phyloP scores from a whole-genome alignment of 2,888 invertebrate species.

The Hemistola chrysoprasaria region DNA sequence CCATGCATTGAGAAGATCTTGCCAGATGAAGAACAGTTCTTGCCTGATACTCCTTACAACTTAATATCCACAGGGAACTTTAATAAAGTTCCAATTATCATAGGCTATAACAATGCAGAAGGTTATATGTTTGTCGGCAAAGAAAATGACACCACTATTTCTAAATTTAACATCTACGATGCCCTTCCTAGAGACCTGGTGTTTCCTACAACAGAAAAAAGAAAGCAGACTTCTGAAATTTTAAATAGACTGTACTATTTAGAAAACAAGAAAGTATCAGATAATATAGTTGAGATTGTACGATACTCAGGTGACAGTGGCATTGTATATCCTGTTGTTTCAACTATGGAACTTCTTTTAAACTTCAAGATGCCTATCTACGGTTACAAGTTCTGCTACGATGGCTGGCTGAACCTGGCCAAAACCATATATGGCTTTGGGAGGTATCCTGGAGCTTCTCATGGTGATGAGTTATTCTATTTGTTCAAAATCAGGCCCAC shows the following conservation, averaged over 20 bases:
- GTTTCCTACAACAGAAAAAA: conserved; percentile 48
- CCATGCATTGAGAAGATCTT: conserved; percentile 61
- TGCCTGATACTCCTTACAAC: conserved; percentile 59
- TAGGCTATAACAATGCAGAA: conserved; percentile 66
- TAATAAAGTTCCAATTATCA: conserved; percentile 61
- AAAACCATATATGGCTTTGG: conserved; percentile 51
- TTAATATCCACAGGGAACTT: conserved; percentile 49
- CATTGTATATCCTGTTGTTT: conserved; percentile 56
- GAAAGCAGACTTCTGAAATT: conserved; percentile 38
- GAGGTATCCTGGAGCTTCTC: conserved; percentile 60
- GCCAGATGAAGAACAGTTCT: conserved; percentile 44
- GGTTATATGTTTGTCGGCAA: conserved; percentile 67
- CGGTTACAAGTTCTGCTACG: conserved; percentile 58
- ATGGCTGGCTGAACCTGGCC: conserved; percentile 63
- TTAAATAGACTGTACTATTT: conserved; percentile 65
- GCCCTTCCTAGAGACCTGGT: conserved; percentile 61
- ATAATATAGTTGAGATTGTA: conserved; percentile 52
- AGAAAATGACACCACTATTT: conserved; percentile 63
- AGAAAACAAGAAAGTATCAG: conserved; percentile 60
- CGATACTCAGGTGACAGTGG: conserved; percentile 61
- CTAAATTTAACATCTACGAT: conserved; percentile 49
- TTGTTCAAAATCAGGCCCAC: conserved; percentile 55
- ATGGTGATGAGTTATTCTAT: conserved; percentile 73
- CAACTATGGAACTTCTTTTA: conserved; percentile 50
- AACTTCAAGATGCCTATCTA: conserved; percentile 49